These are phyloP conservation scores for Ormyrus nitidulus DNA, from an alignment of 2,888 invertebrate species.

Conservation along the genomic window DNA sequence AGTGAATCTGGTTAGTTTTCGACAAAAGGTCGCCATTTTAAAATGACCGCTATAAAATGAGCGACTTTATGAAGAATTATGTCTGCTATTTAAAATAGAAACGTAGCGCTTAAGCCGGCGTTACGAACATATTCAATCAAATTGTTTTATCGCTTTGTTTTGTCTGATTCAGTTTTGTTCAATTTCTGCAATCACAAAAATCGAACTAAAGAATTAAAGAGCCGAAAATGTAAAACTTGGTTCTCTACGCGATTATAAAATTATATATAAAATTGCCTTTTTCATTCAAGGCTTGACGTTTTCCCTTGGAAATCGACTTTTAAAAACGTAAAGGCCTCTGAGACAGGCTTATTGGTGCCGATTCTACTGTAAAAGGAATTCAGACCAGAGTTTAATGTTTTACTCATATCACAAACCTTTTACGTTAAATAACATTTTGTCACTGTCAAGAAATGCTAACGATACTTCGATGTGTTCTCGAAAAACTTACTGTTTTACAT, in stretches of 20 bases:
- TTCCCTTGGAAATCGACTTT: conserved; percentile 3
- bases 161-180: not conserved
- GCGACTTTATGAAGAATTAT: conserved; percentile 29
- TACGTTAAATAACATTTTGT: conserved; percentile 40
- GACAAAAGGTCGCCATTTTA: conserved; percentile 39
- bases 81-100: not conserved
- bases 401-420: conserved; percentile 53
- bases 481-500: conserved; percentile 4
- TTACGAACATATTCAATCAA: not conserved
- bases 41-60: conserved; percentile 46
- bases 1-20: not conserved
- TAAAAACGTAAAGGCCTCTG: conserved; percentile 53
- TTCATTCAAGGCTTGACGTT: not conserved
- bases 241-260: not conserved
- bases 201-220: not conserved
- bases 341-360: conserved; percentile 45
- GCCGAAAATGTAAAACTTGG: conserved; percentile 6
- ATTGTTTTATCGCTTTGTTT: not conserved
- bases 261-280: conserved; percentile 42
- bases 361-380: conserved; percentile 49
- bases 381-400: conserved; percentile 48
- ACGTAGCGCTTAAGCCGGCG: not conserved
- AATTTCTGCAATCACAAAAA: conserved; percentile 13
- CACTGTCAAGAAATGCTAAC: conserved; percentile 47
- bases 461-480: conserved; percentile 47